Conservation (phyloP, 2,888 invertebrate genomes). For the Fissipunctia ypsillon region DNA sequence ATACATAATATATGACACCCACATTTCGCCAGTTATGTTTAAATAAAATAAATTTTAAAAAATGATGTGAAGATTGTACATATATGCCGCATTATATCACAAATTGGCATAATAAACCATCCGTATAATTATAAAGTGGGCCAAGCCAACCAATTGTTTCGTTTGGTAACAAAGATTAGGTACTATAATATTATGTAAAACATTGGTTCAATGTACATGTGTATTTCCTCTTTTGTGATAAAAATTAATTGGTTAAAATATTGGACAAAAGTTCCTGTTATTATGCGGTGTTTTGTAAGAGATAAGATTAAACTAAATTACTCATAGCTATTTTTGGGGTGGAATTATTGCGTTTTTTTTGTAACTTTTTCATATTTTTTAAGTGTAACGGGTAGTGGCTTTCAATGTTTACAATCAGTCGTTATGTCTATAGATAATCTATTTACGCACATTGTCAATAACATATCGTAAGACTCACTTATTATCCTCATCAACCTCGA, state of each 20-base stretch:
- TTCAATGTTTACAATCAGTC: neutral
- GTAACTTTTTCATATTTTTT: neutral
- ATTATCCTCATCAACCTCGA: no score
- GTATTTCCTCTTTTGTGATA: conserved; percentile 36
- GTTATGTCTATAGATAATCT: neutral
- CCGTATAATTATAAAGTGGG: conserved; percentile 22
- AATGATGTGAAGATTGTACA: neutral
- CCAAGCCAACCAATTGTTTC: conserved; percentile 16
- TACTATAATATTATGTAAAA: conserved; percentile 7
- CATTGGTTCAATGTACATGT: neutral
- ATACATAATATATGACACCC: no score
- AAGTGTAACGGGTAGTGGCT: neutral
- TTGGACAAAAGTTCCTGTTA: conserved; percentile 9
- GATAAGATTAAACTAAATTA: conserved; percentile 18
- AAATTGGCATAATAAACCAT: conserved; percentile 40
- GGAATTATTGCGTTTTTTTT: neutral
- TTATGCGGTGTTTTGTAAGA: conserved; percentile 24
- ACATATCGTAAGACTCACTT: neutral
- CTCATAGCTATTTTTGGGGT: neutral
- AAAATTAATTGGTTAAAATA: conserved; percentile 7
- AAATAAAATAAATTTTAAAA: neutral
- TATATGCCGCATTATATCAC: neutral
- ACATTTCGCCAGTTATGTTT: no score
- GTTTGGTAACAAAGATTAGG: conserved; percentile 8
- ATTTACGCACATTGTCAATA: neutral